Evolutionary conservation across 92 coral and sea anemone species (phyloP), one percentile per base, ranked within the genome.

Genomic region (Anthopleura xanthogrammica): DNA sequence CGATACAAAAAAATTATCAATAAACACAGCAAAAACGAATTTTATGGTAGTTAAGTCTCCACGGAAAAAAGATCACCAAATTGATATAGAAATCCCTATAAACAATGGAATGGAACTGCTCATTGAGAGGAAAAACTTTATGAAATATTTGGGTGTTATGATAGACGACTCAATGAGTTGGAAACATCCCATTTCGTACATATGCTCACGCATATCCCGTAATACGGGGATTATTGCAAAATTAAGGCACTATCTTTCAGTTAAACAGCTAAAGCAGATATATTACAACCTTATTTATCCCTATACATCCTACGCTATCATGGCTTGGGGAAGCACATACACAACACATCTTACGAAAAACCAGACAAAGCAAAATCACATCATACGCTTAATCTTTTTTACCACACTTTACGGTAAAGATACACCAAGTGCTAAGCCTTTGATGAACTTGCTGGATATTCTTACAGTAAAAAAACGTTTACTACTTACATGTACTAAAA

Each of bases 371-470:
- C 36, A 29, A 29, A 29, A 29, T 29, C 36, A 29, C 36, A 29
- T 29, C 36, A 29, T 29, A 29, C 36, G 36, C 36, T 29, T 29
- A 29, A 1, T 29, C 36, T 29, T 29, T 29, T 29, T 29, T 29
- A 29, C 36, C 36, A 29, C 36, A 29, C 36, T 85, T 85, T 72
- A 77, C 77, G 57, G 81, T 79, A 40, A 84, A 79, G 20, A 83
- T 36, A 88, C 88, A 12, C 85, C 83, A 66, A 86, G 88, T 52
- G 88, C 90, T 56, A 74, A 60, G 48, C 88, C 88, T 48, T 60
- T 79, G 29, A 24, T 79, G 60, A 85, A 62, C 60, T 39, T 85
- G n/a, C 65, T 83, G 46, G 83, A 83, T 12, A 3, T 80, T 16
- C 66, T 62, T 7, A 85, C 79, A 81, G 88, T 85, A 62, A 8